Conservation (phyloP, 92 coral and sea anemone genomes). For the Zoanthus gigantus region DNA sequence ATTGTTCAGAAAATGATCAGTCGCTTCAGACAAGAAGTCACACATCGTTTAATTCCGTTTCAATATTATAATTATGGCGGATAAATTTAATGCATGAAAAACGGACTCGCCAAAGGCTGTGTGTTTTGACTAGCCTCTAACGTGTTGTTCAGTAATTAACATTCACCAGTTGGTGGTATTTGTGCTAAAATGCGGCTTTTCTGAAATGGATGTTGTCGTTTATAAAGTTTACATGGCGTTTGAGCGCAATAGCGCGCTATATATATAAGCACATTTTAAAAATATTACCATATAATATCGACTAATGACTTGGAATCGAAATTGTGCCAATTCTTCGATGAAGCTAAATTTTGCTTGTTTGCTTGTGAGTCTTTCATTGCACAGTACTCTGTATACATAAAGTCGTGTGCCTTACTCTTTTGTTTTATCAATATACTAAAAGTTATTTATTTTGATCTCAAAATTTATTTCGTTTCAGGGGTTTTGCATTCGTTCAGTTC, state of each 20-base stretch:
- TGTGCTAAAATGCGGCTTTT: constrained; percentile 36
- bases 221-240: not conserved
- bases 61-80: constrained; percentile 40
- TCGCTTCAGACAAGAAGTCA: constrained; percentile 37
- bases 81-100: constrained; percentile 25
- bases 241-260: not conserved
- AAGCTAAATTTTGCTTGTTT: not conserved
- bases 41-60: constrained; percentile 40
- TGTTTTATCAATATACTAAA: constrained; percentile 34
- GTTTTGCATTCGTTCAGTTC: constrained; percentile 97
- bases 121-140: constrained; percentile 30
- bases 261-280: constrained; percentile 13
- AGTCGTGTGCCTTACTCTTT: constrained; percentile 44
- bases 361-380: constrained; percentile 26
- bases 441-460: constrained; percentile 46
- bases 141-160: constrained; percentile 37
- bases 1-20: not conserved
- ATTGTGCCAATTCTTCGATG: not conserved
- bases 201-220: constrained; percentile 11
- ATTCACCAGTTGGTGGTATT: constrained; percentile 39
- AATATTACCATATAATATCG: constrained; percentile 23
- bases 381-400: constrained; percentile 46
- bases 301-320: not conserved
- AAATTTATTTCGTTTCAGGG: constrained; percentile 76
- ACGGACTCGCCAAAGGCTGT: not conserved